Evolutionary conservation across 2,113 vertebrate species (phyloP), one percentile per base, ranked within the genome.

Genomic region (Mixornis gularis): DNA sequence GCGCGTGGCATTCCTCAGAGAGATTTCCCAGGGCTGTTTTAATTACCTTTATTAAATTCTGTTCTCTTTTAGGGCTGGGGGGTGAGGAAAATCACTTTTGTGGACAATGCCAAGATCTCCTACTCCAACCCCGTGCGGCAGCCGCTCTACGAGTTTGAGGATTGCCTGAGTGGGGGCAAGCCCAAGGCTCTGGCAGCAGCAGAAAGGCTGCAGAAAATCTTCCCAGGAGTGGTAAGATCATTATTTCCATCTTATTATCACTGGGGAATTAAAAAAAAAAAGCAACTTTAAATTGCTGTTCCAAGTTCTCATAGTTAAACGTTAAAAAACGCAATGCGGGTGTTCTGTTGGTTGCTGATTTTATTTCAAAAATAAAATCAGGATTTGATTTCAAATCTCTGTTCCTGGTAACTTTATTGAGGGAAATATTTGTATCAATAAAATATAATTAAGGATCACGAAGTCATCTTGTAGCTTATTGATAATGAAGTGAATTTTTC

Each of bases 101-200:
- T 99, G 91, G 99, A 99, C 97, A 99, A 99, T 18, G 99, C 99
- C 14, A 99, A 98, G 96, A 99, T 99, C 96, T 99, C 99, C 9
- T 99, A 99, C 94, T 99, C 99, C 38, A 99, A 99, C 91, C 99
- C 99, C 1, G 99, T 99, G 34, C 98, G 99, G 17, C 99, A 99
- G 96, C 98, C 99, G 0, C 98, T 99, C 14, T 99, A 99, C 36
- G 99, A 99, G 85, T 99, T 99, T 60, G 99, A 99, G 93, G 99
- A 99, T 82, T 99, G 99, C 94, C 98, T 99, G 3, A 96, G 82
- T 1, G 98, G 99, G 51, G 99, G 99, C 19, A 99, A 98, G 82
- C 96, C 98, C 30, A 99, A 99, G 94, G 99, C 99, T 32, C 89
- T 97, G 68, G 99, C 99, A 38, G 99, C 99, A 49, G 99, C 98